Evolutionary conservation across 2,888 invertebrate genomes (phyloP).

Genomic region (Leptopilina drosophilae): DNA sequence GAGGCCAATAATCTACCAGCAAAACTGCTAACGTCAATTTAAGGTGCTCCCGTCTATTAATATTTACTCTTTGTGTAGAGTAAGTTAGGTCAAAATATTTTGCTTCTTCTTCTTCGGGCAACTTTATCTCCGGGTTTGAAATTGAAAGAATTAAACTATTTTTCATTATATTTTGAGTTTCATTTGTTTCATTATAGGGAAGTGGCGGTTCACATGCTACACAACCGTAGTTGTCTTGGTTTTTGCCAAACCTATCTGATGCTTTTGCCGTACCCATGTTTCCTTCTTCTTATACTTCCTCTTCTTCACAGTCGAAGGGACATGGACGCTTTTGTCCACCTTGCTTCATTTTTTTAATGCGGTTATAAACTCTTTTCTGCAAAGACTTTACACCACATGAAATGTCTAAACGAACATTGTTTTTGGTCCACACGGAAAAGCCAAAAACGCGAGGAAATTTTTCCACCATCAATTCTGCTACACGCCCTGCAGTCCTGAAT

Average conservation of each 20-base stretch:
- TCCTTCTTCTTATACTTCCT: not conserved
- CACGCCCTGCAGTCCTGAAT: not conserved
- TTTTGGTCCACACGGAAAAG: not conserved
- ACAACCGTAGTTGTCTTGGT: not conserved
- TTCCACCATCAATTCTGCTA: not conserved
- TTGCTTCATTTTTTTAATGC: too few relatives aligned
- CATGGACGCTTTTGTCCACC: too few relatives aligned
- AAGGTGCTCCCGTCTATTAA: not conserved
- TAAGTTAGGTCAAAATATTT: not conserved
- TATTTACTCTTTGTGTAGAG: not conserved
- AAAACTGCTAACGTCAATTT: not conserved
- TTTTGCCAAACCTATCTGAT: not conserved
- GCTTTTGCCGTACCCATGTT: not conserved
- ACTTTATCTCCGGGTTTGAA: not conserved
- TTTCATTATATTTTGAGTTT: not conserved
- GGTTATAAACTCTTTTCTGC: not conserved
- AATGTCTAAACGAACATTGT: not conserved
- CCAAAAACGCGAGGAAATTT: not conserved
- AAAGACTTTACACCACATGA: not conserved
- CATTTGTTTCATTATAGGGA: not conserved
- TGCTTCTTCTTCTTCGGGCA: not conserved
- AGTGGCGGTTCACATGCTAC: not conserved
- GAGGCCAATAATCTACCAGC: constrained; percentile 6
- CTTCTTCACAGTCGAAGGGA: too few relatives aligned
- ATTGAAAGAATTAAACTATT: not conserved